Base-by-base conservation (phyloP, 2,888 invertebrate species). In the Amiota communis region DNA sequence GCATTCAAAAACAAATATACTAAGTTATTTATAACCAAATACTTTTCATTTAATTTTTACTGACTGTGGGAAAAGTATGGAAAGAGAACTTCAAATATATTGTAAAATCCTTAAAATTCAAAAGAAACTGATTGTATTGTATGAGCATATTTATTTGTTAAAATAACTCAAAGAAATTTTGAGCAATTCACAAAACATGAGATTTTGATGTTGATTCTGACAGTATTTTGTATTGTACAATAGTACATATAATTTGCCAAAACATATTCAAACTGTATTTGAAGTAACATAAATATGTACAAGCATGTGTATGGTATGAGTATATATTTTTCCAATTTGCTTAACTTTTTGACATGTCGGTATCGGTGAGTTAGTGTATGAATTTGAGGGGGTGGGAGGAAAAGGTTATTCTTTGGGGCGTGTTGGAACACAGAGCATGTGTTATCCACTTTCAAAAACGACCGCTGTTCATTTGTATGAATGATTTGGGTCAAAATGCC, bases 401-500 rank as follows among this genome's bases (percentile, higher is more conserved):
- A 12, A 36, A 46, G 17, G 13, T 68, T 12, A 23, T 53, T 49
- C 53, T 15, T 47, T 47, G n/a, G 12, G 67, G 46, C 57, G 8
- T 8, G 17, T 15, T 17, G 9, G 57, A 2, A 15, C 57, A 15
- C 8, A 15, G 15, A 65, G 67, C 51, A 49, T 67, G 20, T 56
- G 51, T 69, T 69, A 20, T 46, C 12, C 53, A 49, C 20, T 53
- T 23, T 36, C 36, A 36, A 36, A 36, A 36, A 36, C 15, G n/a
- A 17, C n/a, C 46, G 64, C 53, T 71, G 67, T 68, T 68, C 67
- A 68, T 64, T 71, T 63, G 53, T 71, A 53, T 56, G 56, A 63
- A 73, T 83, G 85, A 83, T 83, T 79, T 84, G 83, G 83, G 85
- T 83, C 85, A 83, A 78, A 79, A 64, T 59, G 75, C 74, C 73